Evolutionary conservation across 2,888 invertebrate species (phyloP).

Genomic region (Drosophila differens): DNA sequence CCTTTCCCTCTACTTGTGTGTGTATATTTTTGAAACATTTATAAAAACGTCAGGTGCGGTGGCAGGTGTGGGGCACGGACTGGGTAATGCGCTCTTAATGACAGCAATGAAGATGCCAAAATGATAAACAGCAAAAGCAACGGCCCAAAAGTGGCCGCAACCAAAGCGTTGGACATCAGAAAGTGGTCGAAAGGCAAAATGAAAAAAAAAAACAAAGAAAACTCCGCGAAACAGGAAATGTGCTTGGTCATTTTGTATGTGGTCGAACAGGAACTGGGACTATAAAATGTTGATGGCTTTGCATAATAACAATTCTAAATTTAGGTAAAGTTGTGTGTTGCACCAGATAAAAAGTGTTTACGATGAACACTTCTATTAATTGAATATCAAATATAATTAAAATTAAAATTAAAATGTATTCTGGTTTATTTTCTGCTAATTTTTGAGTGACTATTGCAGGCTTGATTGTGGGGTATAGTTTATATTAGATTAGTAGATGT

Average conservation of each 20-base stretch:
- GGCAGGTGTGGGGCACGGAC: conserved; percentile 29
- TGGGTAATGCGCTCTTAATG: conserved; percentile 77
- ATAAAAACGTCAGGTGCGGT: conserved; percentile 73
- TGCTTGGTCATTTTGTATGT: conserved; percentile 63
- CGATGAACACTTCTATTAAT: not conserved
- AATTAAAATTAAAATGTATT: not conserved
- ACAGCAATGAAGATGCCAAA: conserved; percentile 82
- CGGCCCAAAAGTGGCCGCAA: conserved; percentile 57
- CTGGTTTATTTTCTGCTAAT: not conserved
- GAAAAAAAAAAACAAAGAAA: conserved; percentile 59
- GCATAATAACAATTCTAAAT: not conserved
- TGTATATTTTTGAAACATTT: conserved; percentile 72
- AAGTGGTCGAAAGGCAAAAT: conserved; percentile 42
- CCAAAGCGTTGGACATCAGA: conserved; percentile 36
- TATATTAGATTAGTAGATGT: no score
- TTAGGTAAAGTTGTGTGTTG: not conserved
- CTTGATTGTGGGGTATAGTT: not conserved
- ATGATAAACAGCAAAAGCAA: conserved; percentile 76
- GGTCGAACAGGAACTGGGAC: not conserved
- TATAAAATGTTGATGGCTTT: conserved; percentile 28
- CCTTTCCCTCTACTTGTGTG: conserved; percentile 11
- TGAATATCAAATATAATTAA: not conserved
- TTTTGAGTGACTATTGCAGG: not conserved
- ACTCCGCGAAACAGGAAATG: conserved; percentile 56
- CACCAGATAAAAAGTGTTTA: not conserved